These are phyloP conservation scores for Sarcophaga caerulescens DNA, from an alignment of 2,888 invertebrate genomes.

Conservation along the genomic window DNA sequence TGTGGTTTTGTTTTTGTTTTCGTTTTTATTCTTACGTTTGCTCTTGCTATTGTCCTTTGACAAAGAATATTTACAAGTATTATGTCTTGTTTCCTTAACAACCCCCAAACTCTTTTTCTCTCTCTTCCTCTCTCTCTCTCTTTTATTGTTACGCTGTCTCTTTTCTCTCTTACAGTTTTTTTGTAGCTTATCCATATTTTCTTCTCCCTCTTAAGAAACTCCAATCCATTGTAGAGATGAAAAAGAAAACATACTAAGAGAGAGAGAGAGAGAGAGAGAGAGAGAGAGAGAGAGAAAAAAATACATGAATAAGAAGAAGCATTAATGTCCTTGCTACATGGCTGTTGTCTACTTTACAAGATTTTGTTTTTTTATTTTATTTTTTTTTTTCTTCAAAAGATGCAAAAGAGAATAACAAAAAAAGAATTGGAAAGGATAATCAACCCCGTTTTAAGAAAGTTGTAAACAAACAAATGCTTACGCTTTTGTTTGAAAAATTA, in stretches of 20 bases:
- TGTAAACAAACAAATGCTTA: background rate
- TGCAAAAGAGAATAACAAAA: background rate
- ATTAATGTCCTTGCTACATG: constrained; percentile 45
- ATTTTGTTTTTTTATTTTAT: no score
- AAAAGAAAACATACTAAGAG: background rate
- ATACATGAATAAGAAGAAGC: constrained; percentile 20
- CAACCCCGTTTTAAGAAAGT: constrained; percentile 8
- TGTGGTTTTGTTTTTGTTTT: constrained; percentile 30
- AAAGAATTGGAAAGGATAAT: constrained; percentile 27
- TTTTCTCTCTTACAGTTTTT: background rate
- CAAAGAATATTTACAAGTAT: constrained; percentile 41
- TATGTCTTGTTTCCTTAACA: constrained; percentile 14
- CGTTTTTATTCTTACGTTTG: background rate
- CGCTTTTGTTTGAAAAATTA: no score
- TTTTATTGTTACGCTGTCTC: background rate
- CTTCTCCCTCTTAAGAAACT: background rate
- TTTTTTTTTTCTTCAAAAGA: constrained; percentile 21
- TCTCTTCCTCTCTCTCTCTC: background rate
- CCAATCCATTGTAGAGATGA: constrained; percentile 1
- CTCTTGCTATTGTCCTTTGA: constrained; percentile 29
- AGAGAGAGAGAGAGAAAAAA: background rate
- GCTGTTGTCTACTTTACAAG: background rate
- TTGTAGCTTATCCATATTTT: no score
- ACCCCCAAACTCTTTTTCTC: background rate
- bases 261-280: background rate